Base-by-base conservation (phyloP, 2,113 vertebrate genomes). In the Percina caprodes region DNA sequence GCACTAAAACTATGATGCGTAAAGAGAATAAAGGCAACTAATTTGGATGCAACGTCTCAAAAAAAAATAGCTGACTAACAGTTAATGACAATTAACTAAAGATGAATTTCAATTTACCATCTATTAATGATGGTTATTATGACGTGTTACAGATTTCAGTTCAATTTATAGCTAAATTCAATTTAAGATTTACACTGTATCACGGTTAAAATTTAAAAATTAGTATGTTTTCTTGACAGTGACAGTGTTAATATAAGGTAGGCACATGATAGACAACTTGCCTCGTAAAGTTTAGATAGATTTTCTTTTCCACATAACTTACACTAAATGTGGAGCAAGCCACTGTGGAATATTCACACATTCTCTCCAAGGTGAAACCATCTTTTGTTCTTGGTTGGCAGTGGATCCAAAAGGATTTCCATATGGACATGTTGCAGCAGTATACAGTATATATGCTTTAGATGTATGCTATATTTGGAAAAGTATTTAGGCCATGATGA, bases 351-450 rank as follows among this genome's bases (percentile, higher is more conserved):
- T 87, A 74, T 83, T 77, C 73, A 83, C 30, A 86, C 35, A 48
- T 68, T 83, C 59, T 81, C 80, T 86, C 84, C 46, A 74, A 76
- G 76, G 89, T 84, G 76, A 46, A 88, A 83, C 49, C 15, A 21
- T 61, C 74, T 89, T 88, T 87, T 89, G 84, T 89, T 92, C 80
- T 88, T 58, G 35, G n/a, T 81, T 88, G 76, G 78, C 67, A 77
- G 82, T 7, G 2, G 60, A 84, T 90, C 54, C 56, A 66, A 75
- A 76, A 71, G n/a, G 12, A 88, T 88, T 84, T 88, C 82, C 83
- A 87, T 85, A 76, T 83, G 68, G 85, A 88, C 71, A 54, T 60
- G 61, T 62, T 73, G 69, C 67, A 85, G 70, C 48, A 13, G 19
- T 70, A 66, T 80, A 81, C 45, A 69, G 39, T 56, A 79, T 63